Percentiles rank a stretch among this genome's conserved stretches.
These are phyloP conservation scores for Oncorhynchus tshawytscha DNA, from an alignment of 2,113 vertebrate species.

Conservation along the genomic window DNA sequence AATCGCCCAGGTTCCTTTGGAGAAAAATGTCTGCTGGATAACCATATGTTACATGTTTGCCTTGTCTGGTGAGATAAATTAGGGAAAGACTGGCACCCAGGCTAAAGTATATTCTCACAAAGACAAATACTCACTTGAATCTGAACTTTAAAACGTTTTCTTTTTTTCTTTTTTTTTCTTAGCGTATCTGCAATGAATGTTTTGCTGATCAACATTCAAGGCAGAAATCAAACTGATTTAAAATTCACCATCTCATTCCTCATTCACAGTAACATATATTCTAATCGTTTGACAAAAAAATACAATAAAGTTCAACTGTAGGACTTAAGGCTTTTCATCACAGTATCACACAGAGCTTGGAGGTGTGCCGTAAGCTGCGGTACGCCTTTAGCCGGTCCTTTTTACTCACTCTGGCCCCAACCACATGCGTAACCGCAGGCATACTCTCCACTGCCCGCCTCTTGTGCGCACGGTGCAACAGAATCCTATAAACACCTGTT, in stretches of 20 bases:
- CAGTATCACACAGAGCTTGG: conserved; percentile 92
- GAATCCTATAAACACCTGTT: conserved; percentile 90
- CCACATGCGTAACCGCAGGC: conserved; percentile 72
- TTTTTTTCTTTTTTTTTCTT: no score
- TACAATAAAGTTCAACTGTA: conserved; percentile 46
- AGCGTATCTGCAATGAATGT: neutral
- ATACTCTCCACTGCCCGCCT: conserved; percentile 78
- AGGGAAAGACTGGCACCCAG: no score
- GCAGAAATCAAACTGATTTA: neutral
- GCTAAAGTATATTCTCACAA: no score
- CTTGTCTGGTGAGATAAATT: neutral
- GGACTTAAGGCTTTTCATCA: conserved; percentile 62
- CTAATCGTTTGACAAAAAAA: conserved; percentile 40
- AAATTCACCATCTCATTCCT: neutral
- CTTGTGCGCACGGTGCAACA: conserved; percentile 86
- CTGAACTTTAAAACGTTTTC: no score
- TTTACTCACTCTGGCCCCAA: conserved; percentile 53
- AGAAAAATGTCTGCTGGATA: neutral
- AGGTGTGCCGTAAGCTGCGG: conserved; percentile 83
- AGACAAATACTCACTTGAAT: no score
- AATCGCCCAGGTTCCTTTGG: no score
- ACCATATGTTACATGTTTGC: neutral
- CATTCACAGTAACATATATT: neutral
- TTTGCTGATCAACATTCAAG: conserved; percentile 33
- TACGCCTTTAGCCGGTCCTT: conserved; percentile 75